phyloP scores from a whole-genome alignment of 2,888 invertebrate species.

The Lagria hirta region DNA sequence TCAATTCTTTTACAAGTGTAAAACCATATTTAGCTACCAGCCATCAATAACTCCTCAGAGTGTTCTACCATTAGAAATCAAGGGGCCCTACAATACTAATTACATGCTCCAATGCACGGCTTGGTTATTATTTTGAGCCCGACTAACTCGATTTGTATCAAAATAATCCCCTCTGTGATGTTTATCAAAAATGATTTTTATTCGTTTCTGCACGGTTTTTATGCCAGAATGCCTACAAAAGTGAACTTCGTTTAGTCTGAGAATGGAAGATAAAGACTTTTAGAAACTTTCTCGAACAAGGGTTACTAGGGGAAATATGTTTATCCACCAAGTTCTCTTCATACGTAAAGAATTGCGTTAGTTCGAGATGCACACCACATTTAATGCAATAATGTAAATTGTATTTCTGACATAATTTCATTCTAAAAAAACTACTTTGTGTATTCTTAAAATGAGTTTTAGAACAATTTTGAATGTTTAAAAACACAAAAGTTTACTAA shows the following conservation, averaged over 20 bases:
- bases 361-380: slow-evolving; percentile 25
- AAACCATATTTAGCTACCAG: too few relatives aligned
- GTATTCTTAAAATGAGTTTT: too few relatives aligned
- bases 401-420: too few relatives aligned
- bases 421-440: too few relatives aligned
- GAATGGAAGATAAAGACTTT: slow-evolving; percentile 23
- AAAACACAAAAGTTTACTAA: too few relatives aligned
- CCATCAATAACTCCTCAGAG: slow-evolving; percentile 25
- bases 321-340: slow-evolving; percentile 31
- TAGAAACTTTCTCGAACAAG: slow-evolving; percentile 10
- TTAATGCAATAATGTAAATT: slow-evolving; percentile 25
- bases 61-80: slow-evolving; percentile 25
- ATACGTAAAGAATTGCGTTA: slow-evolving; percentile 34
- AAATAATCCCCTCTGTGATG: slow-evolving; percentile 44
- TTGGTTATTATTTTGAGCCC: slow-evolving; percentile 51
- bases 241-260: slow-evolving; percentile 15
- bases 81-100: slow-evolving; percentile 46
- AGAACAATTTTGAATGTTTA: too few relatives aligned
- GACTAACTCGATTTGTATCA: slow-evolving; percentile 50
- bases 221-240: slow-evolving; percentile 21
- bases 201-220: slow-evolving; percentile 33
- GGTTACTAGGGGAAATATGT: slow-evolving; percentile 30
- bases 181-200: slow-evolving; percentile 45
- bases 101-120: slow-evolving; percentile 49
- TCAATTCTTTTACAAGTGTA: too few relatives aligned